Evolutionary conservation across 1,140 invertebrate species (phyloP).

Genomic region (Aethina tumida): DNA sequence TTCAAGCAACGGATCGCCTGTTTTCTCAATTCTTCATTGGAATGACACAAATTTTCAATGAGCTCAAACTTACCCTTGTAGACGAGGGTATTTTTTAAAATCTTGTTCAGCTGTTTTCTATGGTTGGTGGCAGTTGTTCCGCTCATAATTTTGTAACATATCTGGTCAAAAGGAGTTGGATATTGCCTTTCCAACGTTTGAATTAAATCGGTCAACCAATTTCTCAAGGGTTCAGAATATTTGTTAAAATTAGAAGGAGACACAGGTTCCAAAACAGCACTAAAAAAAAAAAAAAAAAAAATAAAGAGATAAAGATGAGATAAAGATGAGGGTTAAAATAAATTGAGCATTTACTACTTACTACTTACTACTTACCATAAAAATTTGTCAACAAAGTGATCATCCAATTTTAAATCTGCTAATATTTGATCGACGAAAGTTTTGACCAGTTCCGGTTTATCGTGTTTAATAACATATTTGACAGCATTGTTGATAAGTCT

Average conservation of each 20-base stretch:
- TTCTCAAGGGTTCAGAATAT: constrained; percentile 21
- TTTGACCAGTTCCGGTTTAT: constrained; percentile 37
- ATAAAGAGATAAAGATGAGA: background rate
- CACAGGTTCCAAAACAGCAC: constrained; percentile 13
- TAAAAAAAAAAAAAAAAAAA: constrained; percentile 12
- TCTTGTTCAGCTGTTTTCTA: constrained; percentile 17
- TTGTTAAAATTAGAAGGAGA: constrained; percentile 9
- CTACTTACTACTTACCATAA: constrained; percentile 31
- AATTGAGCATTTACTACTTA: constrained; percentile 7
- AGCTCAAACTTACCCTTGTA: constrained; percentile 35
- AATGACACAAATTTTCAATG: constrained; percentile 57
- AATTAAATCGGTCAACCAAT: constrained; percentile 17
- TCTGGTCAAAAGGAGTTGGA: constrained; percentile 53
- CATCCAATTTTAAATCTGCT: constrained; percentile 42
- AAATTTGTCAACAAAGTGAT: constrained; percentile 31
- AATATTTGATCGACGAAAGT: constrained; percentile 44
- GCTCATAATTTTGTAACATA: constrained; percentile 32
- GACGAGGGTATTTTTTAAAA: constrained; percentile 15
- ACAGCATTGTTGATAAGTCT: constrained; percentile 39
- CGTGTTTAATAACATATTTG: constrained; percentile 32
- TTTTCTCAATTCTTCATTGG: constrained; percentile 47
- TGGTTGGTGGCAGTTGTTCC: constrained; percentile 7
- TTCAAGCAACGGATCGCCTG: constrained; percentile 49
- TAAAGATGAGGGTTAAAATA: constrained; percentile 22
- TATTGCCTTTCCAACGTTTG: constrained; percentile 40